Evolutionary conservation across 2,797 vertebrate species (phyloP), one percentile per base, ranked within the genome.

Genomic region (Iguana delicatissima): DNA sequence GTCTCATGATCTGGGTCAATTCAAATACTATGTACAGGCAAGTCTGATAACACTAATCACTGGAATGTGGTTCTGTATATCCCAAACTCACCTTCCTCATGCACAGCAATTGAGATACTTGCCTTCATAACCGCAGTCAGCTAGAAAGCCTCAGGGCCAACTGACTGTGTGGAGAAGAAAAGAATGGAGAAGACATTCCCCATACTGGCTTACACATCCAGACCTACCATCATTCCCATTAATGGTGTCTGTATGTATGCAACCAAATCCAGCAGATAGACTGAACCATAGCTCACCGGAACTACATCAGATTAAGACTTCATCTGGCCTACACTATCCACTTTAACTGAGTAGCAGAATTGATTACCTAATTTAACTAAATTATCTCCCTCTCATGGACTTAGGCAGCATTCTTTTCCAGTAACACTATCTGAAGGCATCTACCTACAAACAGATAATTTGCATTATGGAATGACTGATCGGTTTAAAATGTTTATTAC

Each of bases 1-100:
- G n/a, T 76, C 91, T 88, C 35, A 0, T 91, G 93, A 90, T 87
- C 89, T 86, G 87, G 89, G 91, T 95, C 92, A 94, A 73, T 12
- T 35, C 42, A 82, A 26, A 82, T 93, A 85, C 50, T 35, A 42
- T 26, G 50, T 6, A 87, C 42, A 80, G 80, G 42, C 85, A 93
- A 64, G 57, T 89, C 95, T 89, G 86, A 26, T 46, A 42, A 13
- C 88, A 91, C 82, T 94, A 79, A 85, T 93, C 84, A 92, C 80
- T 81, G 69, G 7, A 93, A 89, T 83, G 80, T 26, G 35, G 13
- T 12, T n/a, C 32, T 24, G n/a, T 35, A n/a, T 52, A 35, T 4
- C 55, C 16, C 6, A 4, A 13, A 57, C 29, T 77, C 38, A 72
- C 13, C 18, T 74, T n/a, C 8, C 5, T n/a, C 42, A 46, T 13